These are phyloP conservation scores for Euplexia lucipara DNA, from an alignment of 2,888 invertebrate genomes.

Conservation along the genomic window DNA sequence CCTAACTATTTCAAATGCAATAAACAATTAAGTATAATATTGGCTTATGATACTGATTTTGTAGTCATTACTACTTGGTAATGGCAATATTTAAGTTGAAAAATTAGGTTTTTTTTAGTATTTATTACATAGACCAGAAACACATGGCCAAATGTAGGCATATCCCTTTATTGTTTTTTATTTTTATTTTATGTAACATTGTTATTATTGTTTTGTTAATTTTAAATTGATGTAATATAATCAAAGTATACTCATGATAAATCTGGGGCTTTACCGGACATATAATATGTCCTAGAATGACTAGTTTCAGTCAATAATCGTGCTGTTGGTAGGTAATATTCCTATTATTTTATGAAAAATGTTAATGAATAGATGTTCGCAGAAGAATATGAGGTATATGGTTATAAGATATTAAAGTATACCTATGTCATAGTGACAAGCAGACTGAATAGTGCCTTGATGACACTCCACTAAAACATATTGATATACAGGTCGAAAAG, in stretches of 20 bases:
- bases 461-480: constrained; percentile 5
- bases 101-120: too few species aligned
- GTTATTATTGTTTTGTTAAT: neutral
- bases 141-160: too few species aligned
- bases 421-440: neutral
- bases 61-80: too few species aligned
- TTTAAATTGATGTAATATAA: neutral
- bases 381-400: neutral
- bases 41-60: too few species aligned
- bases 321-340: constrained; percentile 16
- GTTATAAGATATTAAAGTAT: neutral
- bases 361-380: neutral
- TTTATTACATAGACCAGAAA: too few species aligned
- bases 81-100: too few species aligned
- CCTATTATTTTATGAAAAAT: neutral
- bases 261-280: neutral
- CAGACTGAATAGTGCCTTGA: constrained; percentile 53
- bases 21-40: too few species aligned
- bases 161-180: too few species aligned
- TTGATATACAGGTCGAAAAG: too few species aligned
- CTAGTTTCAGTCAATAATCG: neutral
- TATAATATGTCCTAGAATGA: neutral
- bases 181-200: too few species aligned
- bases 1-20: too few species aligned
- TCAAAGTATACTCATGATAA: neutral